Base-by-base conservation (phyloP, 2,797 vertebrate genomes). In the Rhinatrema bivittatum region DNA sequence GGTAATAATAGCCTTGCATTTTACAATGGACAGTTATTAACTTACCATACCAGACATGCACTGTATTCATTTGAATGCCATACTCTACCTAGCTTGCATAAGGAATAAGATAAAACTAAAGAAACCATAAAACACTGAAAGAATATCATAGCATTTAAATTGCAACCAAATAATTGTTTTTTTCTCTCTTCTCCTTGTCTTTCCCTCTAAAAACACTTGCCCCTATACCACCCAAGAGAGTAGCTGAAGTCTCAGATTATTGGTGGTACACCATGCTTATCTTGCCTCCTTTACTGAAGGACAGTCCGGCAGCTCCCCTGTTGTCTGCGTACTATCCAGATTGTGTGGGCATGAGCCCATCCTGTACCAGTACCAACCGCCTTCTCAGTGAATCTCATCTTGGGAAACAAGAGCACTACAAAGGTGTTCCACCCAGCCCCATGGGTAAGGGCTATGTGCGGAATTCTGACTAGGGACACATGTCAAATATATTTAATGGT, bases 311-410 rank as follows among this genome's bases (percentile, higher is more conserved):
- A 32, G 86, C 85, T 25, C 90, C 89, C 6, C 89, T 98, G 72
- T 87, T 99, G 8, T 72, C 82, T 4, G 88, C 93, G 6, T 98
- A 99, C 76, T 98, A 98, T 67, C 96, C 94, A 0, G 96, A 99
- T 85, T 99, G 94, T n/a, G 96, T 98, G 39, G 95, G 96, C 35
- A 97, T 99, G 94, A 99, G 94, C 70, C 96, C 96, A 2, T 95
- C 95, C 5, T 88, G 91, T 24, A 84, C 81, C 29, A 76, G 79
- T 67, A 79, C 83, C 68, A 82, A 67, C 45, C 49, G 50, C 25
- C 80, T 73, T 47, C 72, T 46, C 49, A 50, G 70, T 5, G 81
- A 88, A 36, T 34, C 63, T 68, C 81, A 61, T 58, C 70, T 84
- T 15, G 68, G 62, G 48, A 89, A 91, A 52, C 75, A 78, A 5